Base-by-base conservation (phyloP, 2,797 vertebrate genomes). In the Catostomus latipinnis region DNA sequence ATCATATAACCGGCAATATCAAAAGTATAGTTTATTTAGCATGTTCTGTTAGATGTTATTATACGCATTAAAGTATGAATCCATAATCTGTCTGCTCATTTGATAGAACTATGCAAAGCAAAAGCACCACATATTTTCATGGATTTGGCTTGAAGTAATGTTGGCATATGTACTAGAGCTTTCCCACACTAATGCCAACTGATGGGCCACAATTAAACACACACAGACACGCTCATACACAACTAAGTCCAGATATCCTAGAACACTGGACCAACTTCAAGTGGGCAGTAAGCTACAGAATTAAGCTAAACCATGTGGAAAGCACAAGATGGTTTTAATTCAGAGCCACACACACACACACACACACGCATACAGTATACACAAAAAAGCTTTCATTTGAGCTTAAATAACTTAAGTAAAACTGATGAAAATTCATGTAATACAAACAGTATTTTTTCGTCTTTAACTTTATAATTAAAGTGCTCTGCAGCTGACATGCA, bases 381-480 rank as follows among this genome's bases (percentile, higher is more conserved):
- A 54, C 9, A 62, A 16, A 13, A 74, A 34, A 68, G 9, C 45
- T 1, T 18, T 45, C 66, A 18, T 68, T 68, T 22, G 16, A 18
- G 46, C 45, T 52, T 52, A 8, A 68, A 48, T 45, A 45, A 63
- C 34, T 22, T 68, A 50, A 50, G 12, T 6, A 45, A 18, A 22
- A 54, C 14, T 6, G 67, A 53, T 71, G 22, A 52, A 71, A 71
- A 57, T 22, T 60, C 52, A 0, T 62, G 54, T 70, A 22, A 63
- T 74, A 65, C 66, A 66, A 50, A 70, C 65, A 66, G 62, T 65
- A 60, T 70, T 58, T 79, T 18, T 62, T 68, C 73, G 53, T 53
- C 72, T 72, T 83, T 43, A 80, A 78, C 76, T 70, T 49, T 72
- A 56, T 76, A 76, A 34, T 34, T 34, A 72, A 83, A 76, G 65